Base-by-base conservation (phyloP, 2,888 invertebrate genomes). In the Diarsia brunnea region DNA sequence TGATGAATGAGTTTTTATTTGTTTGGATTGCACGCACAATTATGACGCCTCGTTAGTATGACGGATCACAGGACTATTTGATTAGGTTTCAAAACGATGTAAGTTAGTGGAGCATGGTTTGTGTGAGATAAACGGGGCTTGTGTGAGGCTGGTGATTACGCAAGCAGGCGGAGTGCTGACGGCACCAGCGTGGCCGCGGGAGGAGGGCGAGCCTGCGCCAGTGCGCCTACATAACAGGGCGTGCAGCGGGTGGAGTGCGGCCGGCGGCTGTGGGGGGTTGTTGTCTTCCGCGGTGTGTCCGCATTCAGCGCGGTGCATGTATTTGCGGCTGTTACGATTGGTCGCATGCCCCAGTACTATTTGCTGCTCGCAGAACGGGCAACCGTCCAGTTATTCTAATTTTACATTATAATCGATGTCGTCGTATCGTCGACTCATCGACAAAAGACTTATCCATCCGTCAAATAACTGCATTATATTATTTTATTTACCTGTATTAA, bases 281-380 rank as follows among this genome's bases (percentile, higher is more conserved):
- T 91, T 89, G 88, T 92, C 92, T 91, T 90, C 91, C 87, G 89
- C 87, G 90, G 87, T 89, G 93, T 93, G 93, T 94, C 95, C 94
- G 92, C 93, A 93, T 94, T 93, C 92, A 93, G 88, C 83, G 86
- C 91, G 91, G 89, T 92, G 93, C 92, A 93, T 95, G 91, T 96
- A 96, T 96, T 95, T 95, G 95, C 91, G 94, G 93, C 93, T 92
- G 92, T 92, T 93, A 93, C 94, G 95, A 94, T 94, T 95, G 95
- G 95, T 96, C 95, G 96, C 96, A 95, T 96, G 96, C 95, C 95
- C 96, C 96, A 96, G 96, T 96, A 96, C 95, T 96, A 96, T 96
- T 96, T 95, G 95, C 91, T 95, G 94, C 95, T 93, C 93, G 90
- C 90, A 90, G 91, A 91, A 91, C 95, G 96, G 96, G 96, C 96